Evolutionary conservation across 2,888 invertebrate species (phyloP).

Genomic region (Myopa testacea): DNA sequence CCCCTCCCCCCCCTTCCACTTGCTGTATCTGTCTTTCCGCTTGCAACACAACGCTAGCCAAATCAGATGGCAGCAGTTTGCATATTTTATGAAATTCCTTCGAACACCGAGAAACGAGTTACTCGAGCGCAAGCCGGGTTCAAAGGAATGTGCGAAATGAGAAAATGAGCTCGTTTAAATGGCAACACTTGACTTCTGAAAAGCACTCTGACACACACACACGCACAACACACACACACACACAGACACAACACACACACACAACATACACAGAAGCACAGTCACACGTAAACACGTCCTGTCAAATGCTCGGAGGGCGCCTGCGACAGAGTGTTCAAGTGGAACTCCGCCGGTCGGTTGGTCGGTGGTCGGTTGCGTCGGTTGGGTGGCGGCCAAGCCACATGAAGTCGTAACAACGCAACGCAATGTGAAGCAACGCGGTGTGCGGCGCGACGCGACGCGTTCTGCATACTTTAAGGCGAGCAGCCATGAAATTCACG

Average conservation of each 20-base stretch:
- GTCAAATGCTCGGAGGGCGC: slow-evolving; percentile 5
- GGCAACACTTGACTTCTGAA: slow-evolving; percentile 23
- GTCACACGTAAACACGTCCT: background rate
- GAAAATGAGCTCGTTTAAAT: slow-evolving; percentile 23
- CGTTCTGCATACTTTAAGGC: slow-evolving; percentile 25
- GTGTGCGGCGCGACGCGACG: background rate
- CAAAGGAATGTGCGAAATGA: background rate
- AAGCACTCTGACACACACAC: background rate
- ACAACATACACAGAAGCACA: background rate
- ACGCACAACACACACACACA: background rate
- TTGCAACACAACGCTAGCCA: background rate
- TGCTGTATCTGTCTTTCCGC: background rate
- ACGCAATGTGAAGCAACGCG: background rate
- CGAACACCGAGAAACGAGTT: background rate
- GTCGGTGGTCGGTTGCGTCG: background rate
- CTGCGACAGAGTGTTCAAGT: background rate
- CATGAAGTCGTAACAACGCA: slow-evolving; percentile 10
- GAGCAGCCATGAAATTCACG: slow-evolving; percentile 19
- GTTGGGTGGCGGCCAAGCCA: slow-evolving; percentile 1
- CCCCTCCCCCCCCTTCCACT: background rate
- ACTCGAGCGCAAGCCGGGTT: background rate
- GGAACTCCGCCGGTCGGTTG: background rate
- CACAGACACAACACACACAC: background rate
- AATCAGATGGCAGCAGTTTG: slow-evolving; percentile 9
- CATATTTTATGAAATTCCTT: slow-evolving; percentile 28